These are phyloP conservation scores for Hippoglossus hippoglossus DNA, from an alignment of 2,797 vertebrate species.

Conservation along the genomic window DNA sequence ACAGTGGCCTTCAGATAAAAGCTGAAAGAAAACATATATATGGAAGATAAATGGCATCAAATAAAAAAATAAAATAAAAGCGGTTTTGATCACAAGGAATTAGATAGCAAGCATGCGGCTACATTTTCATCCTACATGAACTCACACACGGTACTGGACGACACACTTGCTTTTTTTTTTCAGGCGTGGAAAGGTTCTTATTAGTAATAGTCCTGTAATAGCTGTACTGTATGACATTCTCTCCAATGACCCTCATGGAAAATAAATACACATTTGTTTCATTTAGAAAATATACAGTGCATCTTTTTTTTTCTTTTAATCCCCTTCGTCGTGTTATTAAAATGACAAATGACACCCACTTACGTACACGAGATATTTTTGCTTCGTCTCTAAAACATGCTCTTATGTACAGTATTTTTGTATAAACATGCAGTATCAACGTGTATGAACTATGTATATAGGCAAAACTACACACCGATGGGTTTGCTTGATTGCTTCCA, in stretches of 20 bases:
- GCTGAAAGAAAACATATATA: conserved; percentile 49
- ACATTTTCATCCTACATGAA: conserved; percentile 85
- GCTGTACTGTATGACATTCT: conserved; percentile 80
- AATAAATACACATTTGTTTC: conserved; percentile 86
- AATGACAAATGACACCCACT: conserved; percentile 88
- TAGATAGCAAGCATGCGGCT: conserved; percentile 87
- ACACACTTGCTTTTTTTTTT: conserved; percentile 83
- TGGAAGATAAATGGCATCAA: conserved; percentile 51
- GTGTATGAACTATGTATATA: conserved; percentile 87
- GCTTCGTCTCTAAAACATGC: conserved; percentile 89
- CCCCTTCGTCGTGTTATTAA: conserved; percentile 82
- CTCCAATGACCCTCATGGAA: conserved; percentile 85
- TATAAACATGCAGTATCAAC: conserved; percentile 91
- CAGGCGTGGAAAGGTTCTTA: conserved; percentile 82
- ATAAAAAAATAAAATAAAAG: conserved; percentile 31
- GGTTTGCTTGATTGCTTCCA: conserved; percentile 82
- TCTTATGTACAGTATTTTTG: conserved; percentile 87
- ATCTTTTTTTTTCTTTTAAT: conserved; percentile 68
- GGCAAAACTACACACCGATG: conserved; percentile 85
- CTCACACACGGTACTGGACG: conserved; percentile 85
- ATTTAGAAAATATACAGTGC: conserved; percentile 90
- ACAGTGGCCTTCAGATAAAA: conserved; percentile 63
- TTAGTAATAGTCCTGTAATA: conserved; percentile 79
- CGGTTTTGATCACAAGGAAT: conserved; percentile 68
- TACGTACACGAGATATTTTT: conserved; percentile 87